These are phyloP conservation scores for Apotomis betuletana DNA, from an alignment of 2,888 invertebrate genomes.

Conservation along the genomic window DNA sequence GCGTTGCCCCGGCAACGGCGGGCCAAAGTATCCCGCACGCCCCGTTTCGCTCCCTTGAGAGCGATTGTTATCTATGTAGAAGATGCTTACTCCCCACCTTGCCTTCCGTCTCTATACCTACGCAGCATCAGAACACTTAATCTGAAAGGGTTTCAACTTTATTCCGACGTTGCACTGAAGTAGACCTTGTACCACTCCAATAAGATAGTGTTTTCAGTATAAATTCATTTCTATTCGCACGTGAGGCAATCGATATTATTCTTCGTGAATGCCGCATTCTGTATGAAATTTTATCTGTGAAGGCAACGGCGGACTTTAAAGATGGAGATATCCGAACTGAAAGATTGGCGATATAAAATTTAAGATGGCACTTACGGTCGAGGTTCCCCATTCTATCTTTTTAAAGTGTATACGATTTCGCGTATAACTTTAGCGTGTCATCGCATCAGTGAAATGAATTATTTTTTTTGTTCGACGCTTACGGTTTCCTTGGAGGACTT, in stretches of 20 bases:
- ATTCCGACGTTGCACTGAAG: slow-evolving; percentile 41
- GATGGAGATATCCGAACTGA: slow-evolving; percentile 45
- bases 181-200: slow-evolving; percentile 21
- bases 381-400: slow-evolving; percentile 21
- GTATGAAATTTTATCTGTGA: slow-evolving; percentile 40
- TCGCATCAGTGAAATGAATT: neutral
- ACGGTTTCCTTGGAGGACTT: too few relatives aligned
- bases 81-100: slow-evolving; percentile 74
- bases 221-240: slow-evolving; percentile 34
- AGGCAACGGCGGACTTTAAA: slow-evolving; percentile 47
- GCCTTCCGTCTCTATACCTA: slow-evolving; percentile 69
- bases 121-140: slow-evolving; percentile 66
- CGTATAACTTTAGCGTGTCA: slow-evolving; percentile 4
- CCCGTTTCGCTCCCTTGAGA: slow-evolving; percentile 67
- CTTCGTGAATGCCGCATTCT: slow-evolving; percentile 50
- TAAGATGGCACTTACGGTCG: slow-evolving; percentile 42
- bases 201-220: slow-evolving; percentile 30
- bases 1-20: slow-evolving; percentile 74
- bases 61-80: slow-evolving; percentile 78
- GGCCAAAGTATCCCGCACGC: slow-evolving; percentile 71
- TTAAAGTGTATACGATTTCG: slow-evolving; percentile 13
- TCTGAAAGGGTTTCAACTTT: slow-evolving; percentile 76
- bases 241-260: slow-evolving; percentile 62
- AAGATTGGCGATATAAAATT: slow-evolving; percentile 44
- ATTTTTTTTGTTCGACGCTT: neutral